Evolutionary conservation across 2,113 vertebrate genomes (phyloP).

Genomic region (Xiphias gladius): DNA sequence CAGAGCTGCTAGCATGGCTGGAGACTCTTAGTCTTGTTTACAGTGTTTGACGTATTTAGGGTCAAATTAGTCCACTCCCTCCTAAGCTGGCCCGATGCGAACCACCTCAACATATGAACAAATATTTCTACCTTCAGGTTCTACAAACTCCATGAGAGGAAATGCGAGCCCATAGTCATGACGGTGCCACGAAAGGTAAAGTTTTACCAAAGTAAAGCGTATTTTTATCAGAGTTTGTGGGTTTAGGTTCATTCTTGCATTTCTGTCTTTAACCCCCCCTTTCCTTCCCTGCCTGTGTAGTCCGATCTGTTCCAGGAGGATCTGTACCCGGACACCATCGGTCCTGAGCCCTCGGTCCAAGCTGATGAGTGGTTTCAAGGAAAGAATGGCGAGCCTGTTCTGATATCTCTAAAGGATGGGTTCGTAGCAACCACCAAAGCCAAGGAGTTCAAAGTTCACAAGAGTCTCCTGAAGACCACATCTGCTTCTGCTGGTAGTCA

Average conservation of each 20-base stretch:
- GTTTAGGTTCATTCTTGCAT: not conserved
- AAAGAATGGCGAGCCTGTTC: slow-evolving; percentile 85
- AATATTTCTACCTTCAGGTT: slow-evolving; percentile 77
- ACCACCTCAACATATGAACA: not conserved
- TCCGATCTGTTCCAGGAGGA: slow-evolving; percentile 95
- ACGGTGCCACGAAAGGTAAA: slow-evolving; percentile 89
- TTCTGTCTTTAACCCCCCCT: not conserved
- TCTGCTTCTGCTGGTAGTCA: slow-evolving; percentile 24
- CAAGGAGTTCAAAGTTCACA: slow-evolving; percentile 91
- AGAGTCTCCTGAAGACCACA: slow-evolving; percentile 86
- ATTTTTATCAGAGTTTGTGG: not conserved
- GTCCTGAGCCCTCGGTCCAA: slow-evolving; percentile 89
- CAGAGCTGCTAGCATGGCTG: not conserved
- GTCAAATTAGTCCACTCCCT: not conserved
- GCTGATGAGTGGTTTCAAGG: slow-evolving; percentile 90
- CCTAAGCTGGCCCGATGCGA: not conserved
- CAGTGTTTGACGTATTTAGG: not conserved
- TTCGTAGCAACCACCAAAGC: slow-evolving; percentile 87
- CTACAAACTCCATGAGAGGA: slow-evolving; percentile 90
- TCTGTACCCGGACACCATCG: slow-evolving; percentile 90
- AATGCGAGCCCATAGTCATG: slow-evolving; percentile 89
- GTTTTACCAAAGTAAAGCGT: no score
- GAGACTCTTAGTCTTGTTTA: not conserved
- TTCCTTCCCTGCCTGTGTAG: slow-evolving; percentile 70
- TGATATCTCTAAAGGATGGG: slow-evolving; percentile 91